phyloP scores from a whole-genome alignment of 2,113 vertebrate genomes.

The Proterorhinus semilunaris region DNA sequence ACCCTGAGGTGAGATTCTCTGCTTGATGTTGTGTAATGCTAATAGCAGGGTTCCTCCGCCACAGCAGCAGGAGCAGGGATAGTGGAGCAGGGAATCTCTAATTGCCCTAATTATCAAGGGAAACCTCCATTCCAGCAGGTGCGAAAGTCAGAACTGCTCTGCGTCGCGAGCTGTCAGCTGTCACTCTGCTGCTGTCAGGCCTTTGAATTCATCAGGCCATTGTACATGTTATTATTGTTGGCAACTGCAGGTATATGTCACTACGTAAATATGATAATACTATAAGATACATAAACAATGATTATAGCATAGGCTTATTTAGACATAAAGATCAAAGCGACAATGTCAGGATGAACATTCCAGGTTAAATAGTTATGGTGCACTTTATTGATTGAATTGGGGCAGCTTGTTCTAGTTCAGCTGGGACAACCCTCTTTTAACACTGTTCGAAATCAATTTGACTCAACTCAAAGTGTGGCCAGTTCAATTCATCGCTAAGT shows the following conservation, averaged over 20 bases:
- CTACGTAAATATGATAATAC: neutral
- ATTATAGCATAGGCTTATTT: too few species aligned
- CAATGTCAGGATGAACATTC: too few species aligned
- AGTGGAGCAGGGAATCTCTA: slow-evolving; percentile 63
- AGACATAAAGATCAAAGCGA: too few species aligned
- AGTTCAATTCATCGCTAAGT: too few species aligned
- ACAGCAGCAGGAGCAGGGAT: slow-evolving; percentile 18
- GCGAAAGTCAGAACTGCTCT: slow-evolving; percentile 11
- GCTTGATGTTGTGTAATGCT: slow-evolving; percentile 46
- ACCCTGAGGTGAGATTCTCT: slow-evolving; percentile 58
- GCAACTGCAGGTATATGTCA: neutral
- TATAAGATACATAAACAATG: too few species aligned
- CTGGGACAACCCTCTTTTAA: too few species aligned
- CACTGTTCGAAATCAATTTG: too few species aligned
- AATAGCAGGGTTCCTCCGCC: slow-evolving; percentile 60
- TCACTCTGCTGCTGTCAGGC: neutral
- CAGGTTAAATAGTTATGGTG: too few species aligned
- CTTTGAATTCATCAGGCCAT: neutral
- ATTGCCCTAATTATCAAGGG: slow-evolving; percentile 68
- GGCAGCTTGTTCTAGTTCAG: too few species aligned
- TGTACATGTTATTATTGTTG: neutral
- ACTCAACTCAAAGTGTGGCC: too few species aligned
- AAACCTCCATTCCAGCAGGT: slow-evolving; percentile 62
- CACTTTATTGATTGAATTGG: too few species aligned
- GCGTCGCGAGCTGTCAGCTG: slow-evolving; percentile 1